These are phyloP conservation scores for Dynastes grantii DNA, from an alignment of 2,888 invertebrate genomes.

Conservation along the genomic window DNA sequence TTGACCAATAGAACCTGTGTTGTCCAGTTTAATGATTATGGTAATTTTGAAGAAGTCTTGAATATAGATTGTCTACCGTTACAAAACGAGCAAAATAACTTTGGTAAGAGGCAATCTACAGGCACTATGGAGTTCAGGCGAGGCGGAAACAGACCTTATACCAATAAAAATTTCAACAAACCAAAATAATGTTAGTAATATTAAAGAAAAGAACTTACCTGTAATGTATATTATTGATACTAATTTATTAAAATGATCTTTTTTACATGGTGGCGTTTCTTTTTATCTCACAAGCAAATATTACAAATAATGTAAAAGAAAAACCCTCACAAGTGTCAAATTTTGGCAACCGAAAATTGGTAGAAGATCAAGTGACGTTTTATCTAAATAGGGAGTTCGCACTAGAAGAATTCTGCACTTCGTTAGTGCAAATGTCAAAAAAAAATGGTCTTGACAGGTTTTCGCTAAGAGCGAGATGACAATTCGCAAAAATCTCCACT, in stretches of 20 bases:
- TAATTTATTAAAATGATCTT: conserved; percentile 47
- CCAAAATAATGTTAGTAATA: conserved; percentile 29
- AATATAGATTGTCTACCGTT: conserved; percentile 83
- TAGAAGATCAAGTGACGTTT: too few relatives aligned
- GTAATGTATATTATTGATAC: conserved; percentile 37
- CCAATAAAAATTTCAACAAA: conserved; percentile 44
- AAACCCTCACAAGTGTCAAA: too few relatives aligned
- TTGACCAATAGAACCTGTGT: conserved; percentile 88
- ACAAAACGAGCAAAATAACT: conserved; percentile 39
- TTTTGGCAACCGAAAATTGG: too few relatives aligned
- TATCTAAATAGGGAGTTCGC: too few relatives aligned
- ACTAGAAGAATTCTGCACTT: too few relatives aligned
- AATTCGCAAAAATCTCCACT: too few relatives aligned
- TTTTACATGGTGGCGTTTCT: conserved; percentile 2
- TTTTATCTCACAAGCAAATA: not conserved
- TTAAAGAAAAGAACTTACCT: conserved; percentile 32
- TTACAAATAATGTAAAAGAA: too few relatives aligned
- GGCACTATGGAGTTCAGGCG: conserved; percentile 52
- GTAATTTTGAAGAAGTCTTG: conserved; percentile 91
- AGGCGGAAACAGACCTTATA: conserved; percentile 48
- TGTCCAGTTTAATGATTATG: conserved; percentile 90
- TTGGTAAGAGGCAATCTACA: conserved; percentile 46
- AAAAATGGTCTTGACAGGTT: too few relatives aligned
- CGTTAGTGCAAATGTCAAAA: too few relatives aligned
- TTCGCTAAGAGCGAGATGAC: too few relatives aligned